Evolutionary conservation across 37 sponge, comb jelly and placozoan genomes (phyloP), one percentile per base, ranked within the genome.

Genomic region (Ephydatia muelleri): DNA sequence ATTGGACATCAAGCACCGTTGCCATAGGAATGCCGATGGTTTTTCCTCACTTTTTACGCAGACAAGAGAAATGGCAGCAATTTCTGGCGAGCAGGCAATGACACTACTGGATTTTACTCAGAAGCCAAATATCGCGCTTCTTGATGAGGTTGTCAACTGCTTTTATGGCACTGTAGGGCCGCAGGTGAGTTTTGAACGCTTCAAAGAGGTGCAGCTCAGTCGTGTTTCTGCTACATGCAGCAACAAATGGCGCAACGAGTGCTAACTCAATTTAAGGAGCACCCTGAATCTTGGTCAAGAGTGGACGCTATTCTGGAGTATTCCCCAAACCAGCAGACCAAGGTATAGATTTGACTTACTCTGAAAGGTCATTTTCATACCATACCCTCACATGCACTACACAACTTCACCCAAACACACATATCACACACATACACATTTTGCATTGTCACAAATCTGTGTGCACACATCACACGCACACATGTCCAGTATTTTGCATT

Each of bases 291-390:
- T 19, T 99, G 99, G 99, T 95, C 96, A 23, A 79, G 86, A 33
- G 99, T 97, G 22, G 99, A 99, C 71, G 75, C 85, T 35, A 97
- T 99, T 49, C 87, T 99, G 57, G 99, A 97, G 73, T 90, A 78
- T 77, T 97, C 99, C 0, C 70, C 34, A n/a, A 91, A 84, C 68
- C 87, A 90, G 73, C 84, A 97, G 49, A 92, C 99, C 4, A 99
- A 99, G 87, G 96, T 96, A 87, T 3, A 36, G 14, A n/a, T n/a
- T n/a, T n/a, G n/a, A n/a, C n/a, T n/a, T n/a, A n/a, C n/a, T n/a
- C n/a, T n/a, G n/a, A 14, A 68, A 26, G 31, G 22, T 36, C 8
- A 23, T 27, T 43, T 47, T 57, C 29, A 29, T 47, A 47, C 26
- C 65, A 21, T 78, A 6, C 23, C 6, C 38, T 39, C 5, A 25